A percentile compares a stretch with the other conserved stretches of the same genome.
Evolutionary conservation across 64 coral and sea anemone species (phyloP).

Genomic region (Stylophora pistillata): DNA sequence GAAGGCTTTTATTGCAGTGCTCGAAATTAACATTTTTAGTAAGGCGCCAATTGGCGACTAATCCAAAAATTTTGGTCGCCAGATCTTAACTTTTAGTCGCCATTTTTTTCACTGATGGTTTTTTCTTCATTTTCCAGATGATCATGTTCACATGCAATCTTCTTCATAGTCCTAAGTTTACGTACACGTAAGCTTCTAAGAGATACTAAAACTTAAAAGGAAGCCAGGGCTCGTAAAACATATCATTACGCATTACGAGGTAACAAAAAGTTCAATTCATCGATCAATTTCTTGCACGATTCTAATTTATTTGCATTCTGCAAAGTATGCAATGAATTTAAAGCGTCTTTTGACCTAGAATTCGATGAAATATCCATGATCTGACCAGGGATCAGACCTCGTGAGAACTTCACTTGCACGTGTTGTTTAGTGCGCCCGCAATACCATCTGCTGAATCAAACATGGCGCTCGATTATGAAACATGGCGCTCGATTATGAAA

Average conservation of each 20-base stretch:
- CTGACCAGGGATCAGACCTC: slow-evolving; percentile 51
- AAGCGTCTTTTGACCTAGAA: slow-evolving; percentile 27
- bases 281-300: slow-evolving; percentile 63
- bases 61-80: slow-evolving; percentile 12
- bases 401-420: slow-evolving; percentile 55
- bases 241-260: slow-evolving; percentile 7
- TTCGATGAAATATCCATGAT: slow-evolving; percentile 56
- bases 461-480: neutral
- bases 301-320: slow-evolving; percentile 51
- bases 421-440: slow-evolving; percentile 42
- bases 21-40: slow-evolving; percentile 49
- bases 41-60: slow-evolving; percentile 31
- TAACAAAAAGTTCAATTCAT: slow-evolving; percentile 49
- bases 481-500: neutral
- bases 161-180: slow-evolving; percentile 29
- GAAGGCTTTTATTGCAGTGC: no score
- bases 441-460: slow-evolving; percentile 25
- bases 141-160: slow-evolving; percentile 16
- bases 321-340: slow-evolving; percentile 57
- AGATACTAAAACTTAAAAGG: neutral
- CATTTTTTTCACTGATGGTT: slow-evolving; percentile 49
- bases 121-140: slow-evolving; percentile 25
- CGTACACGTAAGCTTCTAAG: neutral
- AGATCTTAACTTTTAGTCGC: slow-evolving; percentile 45
- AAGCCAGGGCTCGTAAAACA: slow-evolving; percentile 33